These are phyloP conservation scores for Eulemur mongoz DNA, from an alignment of 2,797 vertebrate genomes.

Conservation along the genomic window DNA sequence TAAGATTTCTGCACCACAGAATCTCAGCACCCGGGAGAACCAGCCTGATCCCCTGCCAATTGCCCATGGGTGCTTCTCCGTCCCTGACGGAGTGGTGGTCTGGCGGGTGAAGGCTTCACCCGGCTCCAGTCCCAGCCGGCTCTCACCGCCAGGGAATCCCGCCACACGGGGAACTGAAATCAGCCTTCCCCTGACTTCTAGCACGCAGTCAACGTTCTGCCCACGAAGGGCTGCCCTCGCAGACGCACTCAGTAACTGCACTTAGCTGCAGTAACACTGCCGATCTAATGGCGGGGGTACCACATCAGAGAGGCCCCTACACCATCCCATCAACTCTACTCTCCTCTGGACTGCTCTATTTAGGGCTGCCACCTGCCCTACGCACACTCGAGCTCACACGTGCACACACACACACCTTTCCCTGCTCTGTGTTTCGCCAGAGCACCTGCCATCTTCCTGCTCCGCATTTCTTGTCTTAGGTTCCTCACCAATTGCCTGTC, in stretches of 20 bases:
- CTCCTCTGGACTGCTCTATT: rapidly evolving
- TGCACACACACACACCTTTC: too few relatives aligned
- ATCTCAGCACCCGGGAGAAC: rapidly evolving
- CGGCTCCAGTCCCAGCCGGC: not conserved
- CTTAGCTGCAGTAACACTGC: rapidly evolving
- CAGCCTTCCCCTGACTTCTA: too few relatives aligned
- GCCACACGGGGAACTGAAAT: not conserved
- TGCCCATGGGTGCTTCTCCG: rapidly evolving
- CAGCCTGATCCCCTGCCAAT: rapidly evolving
- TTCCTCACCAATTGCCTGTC: too few relatives aligned
- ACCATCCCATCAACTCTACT: not conserved
- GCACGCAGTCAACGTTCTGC: not conserved
- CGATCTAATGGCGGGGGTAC: too few relatives aligned
- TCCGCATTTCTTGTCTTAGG: rapidly evolving
- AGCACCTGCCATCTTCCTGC: not conserved
- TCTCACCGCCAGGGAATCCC: rapidly evolving
- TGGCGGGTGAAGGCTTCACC: rapidly evolving
- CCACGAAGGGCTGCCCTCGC: not conserved
- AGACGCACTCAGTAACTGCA: too few relatives aligned
- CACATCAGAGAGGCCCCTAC: not conserved
- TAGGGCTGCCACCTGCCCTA: not conserved
- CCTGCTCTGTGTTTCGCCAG: too few relatives aligned
- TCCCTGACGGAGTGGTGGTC: rapidly evolving
- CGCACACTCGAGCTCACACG: rapidly evolving
- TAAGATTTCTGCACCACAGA: not conserved